Evolutionary conservation across 2,888 invertebrate genomes (phyloP).

Genomic region (Arctia plantaginis): DNA sequence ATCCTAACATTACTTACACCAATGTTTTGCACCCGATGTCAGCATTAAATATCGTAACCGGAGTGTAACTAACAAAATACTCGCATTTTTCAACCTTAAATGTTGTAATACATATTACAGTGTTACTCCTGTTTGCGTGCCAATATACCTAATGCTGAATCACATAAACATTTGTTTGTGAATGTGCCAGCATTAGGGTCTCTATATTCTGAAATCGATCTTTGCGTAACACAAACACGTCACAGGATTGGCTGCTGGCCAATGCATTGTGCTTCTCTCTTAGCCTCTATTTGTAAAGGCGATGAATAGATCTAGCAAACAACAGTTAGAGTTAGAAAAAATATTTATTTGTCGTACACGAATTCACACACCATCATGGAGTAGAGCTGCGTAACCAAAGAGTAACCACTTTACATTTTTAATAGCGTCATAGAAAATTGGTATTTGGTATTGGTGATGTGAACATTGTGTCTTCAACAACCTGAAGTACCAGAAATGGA

Average conservation of each 20-base stretch:
- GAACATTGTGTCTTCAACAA: too few species aligned
- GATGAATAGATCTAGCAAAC: constrained; percentile 34
- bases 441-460: too few species aligned
- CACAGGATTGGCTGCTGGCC: constrained; percentile 62
- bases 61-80: constrained; percentile 36
- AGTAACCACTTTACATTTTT: too few species aligned
- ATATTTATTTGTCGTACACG: not conserved
- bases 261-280: constrained; percentile 55
- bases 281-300: constrained; percentile 36
- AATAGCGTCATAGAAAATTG: too few species aligned
- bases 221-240: constrained; percentile 55
- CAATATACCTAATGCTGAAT: constrained; percentile 35
- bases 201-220: constrained; percentile 55
- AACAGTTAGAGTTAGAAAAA: constrained; percentile 15
- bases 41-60: constrained; percentile 34
- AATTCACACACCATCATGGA: too few species aligned
- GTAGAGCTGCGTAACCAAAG: too few species aligned
- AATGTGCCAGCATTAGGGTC: constrained; percentile 45
- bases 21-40: constrained; percentile 40
- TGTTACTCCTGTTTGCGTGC: constrained; percentile 38
- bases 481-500: too few species aligned
- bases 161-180: constrained; percentile 42
- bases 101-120: constrained; percentile 26
- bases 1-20: constrained; percentile 58
- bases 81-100: constrained; percentile 27